A percentile compares a stretch with the other conserved stretches of the same genome.
These are phyloP conservation scores for Microchirus variegatus DNA, from an alignment of 2,797 vertebrate genomes.

Conservation along the genomic window DNA sequence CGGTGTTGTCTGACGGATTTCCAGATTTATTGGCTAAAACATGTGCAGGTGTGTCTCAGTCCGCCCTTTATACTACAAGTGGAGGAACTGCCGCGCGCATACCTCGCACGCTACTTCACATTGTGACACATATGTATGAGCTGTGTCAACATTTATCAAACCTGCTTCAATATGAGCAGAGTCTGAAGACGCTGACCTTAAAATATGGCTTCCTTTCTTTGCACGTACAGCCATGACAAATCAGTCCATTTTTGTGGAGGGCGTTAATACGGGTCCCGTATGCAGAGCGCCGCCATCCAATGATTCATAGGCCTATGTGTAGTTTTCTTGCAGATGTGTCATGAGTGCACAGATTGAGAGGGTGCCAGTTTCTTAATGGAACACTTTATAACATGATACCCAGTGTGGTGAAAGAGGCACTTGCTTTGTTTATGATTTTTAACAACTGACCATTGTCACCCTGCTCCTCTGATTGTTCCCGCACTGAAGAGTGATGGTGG, in stretches of 20 bases:
- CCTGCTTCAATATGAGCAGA: constrained; percentile 12
- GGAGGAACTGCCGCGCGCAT: constrained; percentile 31
- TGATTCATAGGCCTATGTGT: constrained; percentile 37
- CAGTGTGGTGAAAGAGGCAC: constrained; percentile 51
- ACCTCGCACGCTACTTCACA: constrained; percentile 44
- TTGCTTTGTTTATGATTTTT: constrained; percentile 57
- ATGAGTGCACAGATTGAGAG: constrained; percentile 47
- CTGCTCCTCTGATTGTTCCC: constrained; percentile 11
- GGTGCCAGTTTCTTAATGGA: constrained; percentile 66
- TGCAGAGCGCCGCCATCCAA: constrained; percentile 45
- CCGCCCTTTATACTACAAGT: constrained; percentile 22
- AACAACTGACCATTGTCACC: constrained; percentile 57
- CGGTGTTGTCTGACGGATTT: constrained; percentile 42
- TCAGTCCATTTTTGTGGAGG: neutral
- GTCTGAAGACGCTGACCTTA: constrained; percentile 11
- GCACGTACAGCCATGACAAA: constrained; percentile 48
- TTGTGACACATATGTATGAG: constrained; percentile 36
- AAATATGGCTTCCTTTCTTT: constrained; percentile 23
- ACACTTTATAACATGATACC: constrained; percentile 61
- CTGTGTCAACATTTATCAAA: constrained; percentile 62
- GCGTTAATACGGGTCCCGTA: constrained; percentile 70
- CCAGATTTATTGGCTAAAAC: constrained; percentile 57
- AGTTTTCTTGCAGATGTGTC: constrained; percentile 44
- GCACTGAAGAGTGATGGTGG: neutral
- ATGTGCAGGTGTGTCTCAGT: constrained; percentile 60